Conservation (phyloP, 2,113 vertebrate species). For the Puma concolor region DNA sequence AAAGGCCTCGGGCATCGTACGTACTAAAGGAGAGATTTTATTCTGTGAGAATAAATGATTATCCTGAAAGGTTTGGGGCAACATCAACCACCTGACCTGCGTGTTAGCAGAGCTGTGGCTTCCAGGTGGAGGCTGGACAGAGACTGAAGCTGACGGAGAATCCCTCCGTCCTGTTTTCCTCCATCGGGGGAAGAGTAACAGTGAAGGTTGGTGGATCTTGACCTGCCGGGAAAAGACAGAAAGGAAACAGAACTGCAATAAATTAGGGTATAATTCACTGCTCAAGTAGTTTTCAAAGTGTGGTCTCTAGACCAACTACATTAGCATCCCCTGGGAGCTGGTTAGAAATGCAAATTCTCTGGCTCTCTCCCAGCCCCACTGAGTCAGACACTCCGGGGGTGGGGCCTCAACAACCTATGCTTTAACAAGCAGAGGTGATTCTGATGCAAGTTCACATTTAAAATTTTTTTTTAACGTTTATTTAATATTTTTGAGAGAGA, state of each 20-base stretch:
- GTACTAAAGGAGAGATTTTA: neutral
- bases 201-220: neutral
- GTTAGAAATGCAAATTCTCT: neutral
- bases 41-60: neutral
- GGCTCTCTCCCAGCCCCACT: neutral
- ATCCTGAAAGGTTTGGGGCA: neutral
- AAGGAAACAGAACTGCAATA: neutral
- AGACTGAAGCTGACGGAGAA: neutral
- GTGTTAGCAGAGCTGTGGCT: neutral
- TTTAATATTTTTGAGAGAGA: too few species aligned
- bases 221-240: neutral
- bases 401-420: neutral
- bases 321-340: neutral
- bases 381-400: neutral
- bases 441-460: neutral
- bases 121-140: neutral
- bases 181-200: rapidly evolving
- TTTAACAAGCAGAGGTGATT: neutral
- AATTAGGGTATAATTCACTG: neutral
- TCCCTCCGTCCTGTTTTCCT: neutral
- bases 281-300: neutral
- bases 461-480: neutral
- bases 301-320: neutral
- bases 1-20: neutral
- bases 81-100: neutral